Conservation (phyloP, 30 jellyfish, hydroid and myxozoan species). For the Phacellophora camtschatica region DNA sequence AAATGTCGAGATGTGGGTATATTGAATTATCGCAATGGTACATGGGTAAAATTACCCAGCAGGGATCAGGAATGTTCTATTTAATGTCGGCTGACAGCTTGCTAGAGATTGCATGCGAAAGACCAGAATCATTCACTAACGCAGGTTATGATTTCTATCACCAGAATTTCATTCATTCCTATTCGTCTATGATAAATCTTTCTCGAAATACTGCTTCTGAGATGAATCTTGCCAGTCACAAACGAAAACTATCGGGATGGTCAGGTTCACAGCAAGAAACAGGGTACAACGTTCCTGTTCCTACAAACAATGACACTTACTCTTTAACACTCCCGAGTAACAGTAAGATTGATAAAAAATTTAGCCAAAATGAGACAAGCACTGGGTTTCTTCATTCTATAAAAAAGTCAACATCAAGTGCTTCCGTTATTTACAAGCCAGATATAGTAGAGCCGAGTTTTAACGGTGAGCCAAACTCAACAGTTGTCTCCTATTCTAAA, state of each 20-base stretch:
- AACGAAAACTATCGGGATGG: slow-evolving; percentile 50
- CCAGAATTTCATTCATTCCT: slow-evolving; percentile 27
- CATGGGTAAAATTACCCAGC: slow-evolving; percentile 69
- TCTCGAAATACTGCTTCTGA: slow-evolving; percentile 3
- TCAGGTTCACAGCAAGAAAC: slow-evolving; percentile 28
- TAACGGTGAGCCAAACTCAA: not conserved
- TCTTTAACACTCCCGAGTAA: not conserved
- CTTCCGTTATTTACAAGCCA: not conserved
- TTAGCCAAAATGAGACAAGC: no score
- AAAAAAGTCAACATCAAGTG: not conserved
- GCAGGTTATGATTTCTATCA: slow-evolving; percentile 21
- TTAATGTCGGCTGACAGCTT: slow-evolving; percentile 83
- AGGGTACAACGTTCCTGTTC: not conserved
- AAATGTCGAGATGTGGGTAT: slow-evolving; percentile 83
- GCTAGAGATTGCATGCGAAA: slow-evolving; percentile 87
- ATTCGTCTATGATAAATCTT: slow-evolving; percentile 54
- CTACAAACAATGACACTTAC: not conserved
- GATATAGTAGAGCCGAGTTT: no score
- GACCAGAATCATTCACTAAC: slow-evolving; percentile 18
- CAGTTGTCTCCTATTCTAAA: no score
- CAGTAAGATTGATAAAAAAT: not conserved
- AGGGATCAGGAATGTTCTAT: slow-evolving; percentile 67
- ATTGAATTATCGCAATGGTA: slow-evolving; percentile 92
- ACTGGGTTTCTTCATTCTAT: not conserved
- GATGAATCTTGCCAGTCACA: not conserved